Conservation (phyloP, 2,888 invertebrate genomes). For the Priocnemis perturbator region DNA sequence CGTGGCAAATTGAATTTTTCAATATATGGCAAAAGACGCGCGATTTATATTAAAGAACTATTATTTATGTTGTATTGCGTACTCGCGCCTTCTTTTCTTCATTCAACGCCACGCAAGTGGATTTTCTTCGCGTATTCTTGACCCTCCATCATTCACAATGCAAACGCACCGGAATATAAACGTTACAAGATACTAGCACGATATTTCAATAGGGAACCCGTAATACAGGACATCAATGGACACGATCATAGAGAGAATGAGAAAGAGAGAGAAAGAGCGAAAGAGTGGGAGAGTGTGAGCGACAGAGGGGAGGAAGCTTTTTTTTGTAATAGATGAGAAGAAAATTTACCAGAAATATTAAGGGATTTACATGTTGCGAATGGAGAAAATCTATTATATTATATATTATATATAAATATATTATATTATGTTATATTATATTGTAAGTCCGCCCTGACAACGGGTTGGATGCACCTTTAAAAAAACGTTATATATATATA, state of each 20-base stretch:
- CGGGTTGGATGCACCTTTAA: slow-evolving; percentile 52
- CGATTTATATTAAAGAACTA: too few relatives aligned
- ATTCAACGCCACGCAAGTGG: too few relatives aligned
- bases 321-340: slow-evolving; percentile 4
- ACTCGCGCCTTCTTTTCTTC: too few relatives aligned
- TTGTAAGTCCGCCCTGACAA: slow-evolving; percentile 49
- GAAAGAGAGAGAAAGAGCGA: slow-evolving; percentile 11
- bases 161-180: slow-evolving; percentile 19
- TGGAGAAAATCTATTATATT: slow-evolving; percentile 54
- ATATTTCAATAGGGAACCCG: not conserved
- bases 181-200: slow-evolving; percentile 5
- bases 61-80: too few relatives aligned
- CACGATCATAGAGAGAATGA: slow-evolving; percentile 7
- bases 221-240: slow-evolving; percentile 5
- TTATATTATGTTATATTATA: slow-evolving; percentile 61
- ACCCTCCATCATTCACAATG: slow-evolving; percentile 11
- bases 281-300: too few relatives aligned
- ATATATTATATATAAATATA: slow-evolving; percentile 59
- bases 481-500: slow-evolving; percentile 35
- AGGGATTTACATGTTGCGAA: slow-evolving; percentile 39
- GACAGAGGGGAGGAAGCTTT: not conserved
- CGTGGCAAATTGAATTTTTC: too few relatives aligned
- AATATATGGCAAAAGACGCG: too few relatives aligned
- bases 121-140: too few relatives aligned
- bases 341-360: slow-evolving; percentile 18